Conservation (phyloP, 92 coral and sea anemone genomes). For the Montipora capitata region DNA sequence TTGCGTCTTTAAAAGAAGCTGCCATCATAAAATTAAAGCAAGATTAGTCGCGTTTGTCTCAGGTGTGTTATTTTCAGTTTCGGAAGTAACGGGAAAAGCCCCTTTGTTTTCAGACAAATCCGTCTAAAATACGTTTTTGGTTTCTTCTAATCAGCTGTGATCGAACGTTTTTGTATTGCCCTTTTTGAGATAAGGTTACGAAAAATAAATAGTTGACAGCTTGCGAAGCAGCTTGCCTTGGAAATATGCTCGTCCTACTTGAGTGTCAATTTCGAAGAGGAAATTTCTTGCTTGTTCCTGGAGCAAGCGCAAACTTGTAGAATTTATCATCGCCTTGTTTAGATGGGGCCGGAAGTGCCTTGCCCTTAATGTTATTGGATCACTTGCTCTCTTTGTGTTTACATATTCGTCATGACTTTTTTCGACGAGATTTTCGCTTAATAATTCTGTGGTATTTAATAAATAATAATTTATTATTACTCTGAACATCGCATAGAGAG, state of each 20-base stretch:
- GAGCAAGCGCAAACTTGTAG: background rate
- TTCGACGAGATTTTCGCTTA: background rate
- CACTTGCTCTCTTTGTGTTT: background rate
- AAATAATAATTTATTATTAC: too few species aligned
- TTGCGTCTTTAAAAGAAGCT: too few species aligned
- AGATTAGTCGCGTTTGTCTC: too few species aligned
- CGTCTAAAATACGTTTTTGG: too few species aligned
- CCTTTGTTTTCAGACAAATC: background rate
- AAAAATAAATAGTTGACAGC: too few species aligned
- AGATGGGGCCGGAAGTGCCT: background rate
- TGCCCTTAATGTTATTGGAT: background rate
- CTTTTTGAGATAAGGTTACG: too few species aligned
- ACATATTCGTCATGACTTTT: background rate
- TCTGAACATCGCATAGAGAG: too few species aligned
- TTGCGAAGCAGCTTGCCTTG: too few species aligned
- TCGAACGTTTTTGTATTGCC: background rate
- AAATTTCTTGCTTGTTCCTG: background rate
- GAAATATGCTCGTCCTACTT: background rate
- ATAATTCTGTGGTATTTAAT: too few species aligned
- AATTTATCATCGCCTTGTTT: too few species aligned
- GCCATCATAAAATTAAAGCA: too few species aligned
- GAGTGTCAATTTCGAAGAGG: background rate
- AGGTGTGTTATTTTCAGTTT: background rate
- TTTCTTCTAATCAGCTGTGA: background rate
- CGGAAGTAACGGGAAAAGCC: background rate